Evolutionary conservation across 1,140 invertebrate species (phyloP), one percentile per base, ranked within the genome.

Genomic region (Plectrocnemia conspersa): DNA sequence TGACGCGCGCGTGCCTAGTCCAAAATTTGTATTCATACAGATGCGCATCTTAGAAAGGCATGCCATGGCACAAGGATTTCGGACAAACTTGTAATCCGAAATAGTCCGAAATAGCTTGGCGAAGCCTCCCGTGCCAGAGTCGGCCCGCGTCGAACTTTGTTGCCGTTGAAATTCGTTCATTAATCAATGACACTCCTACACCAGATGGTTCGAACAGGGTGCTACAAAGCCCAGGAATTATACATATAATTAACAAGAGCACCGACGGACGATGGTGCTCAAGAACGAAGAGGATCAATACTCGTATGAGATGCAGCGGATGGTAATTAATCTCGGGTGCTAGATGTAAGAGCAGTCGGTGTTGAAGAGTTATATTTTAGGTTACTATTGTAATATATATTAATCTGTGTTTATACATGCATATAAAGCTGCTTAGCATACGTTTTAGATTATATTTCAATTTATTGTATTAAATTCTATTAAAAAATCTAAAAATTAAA

Each of bases 151-250:
- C 49, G 22, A 50, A 58, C 49, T 58, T 58, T 58, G 49, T 58
- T 58, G 22, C 41, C 25, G 19, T 22, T 52, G 32, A 52, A 58
- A 52, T 58, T 58, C 42, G 29, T 46, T 58, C 55, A 58, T 58
- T 58, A 46, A 58, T 58, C 55, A 58, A 58, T 58, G 55, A 58
- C 55, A 58, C 32, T n/a, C 24, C 24, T 15, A 35, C 10, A 22
- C 42, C 19, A 19, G 33, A 9, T 29, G 11, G 21, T 25, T 23
- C 25, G 15, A 13, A 7, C 47, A 50, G 47, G 54, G 54, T 52
- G 11, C 7, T 38, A 38, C 35, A 38, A 38, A 38, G 35, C 35
- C 35, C 35, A 9, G 35, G 18, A 38, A 38, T 38, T 38, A 38
- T 38, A 38, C 35, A 38, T 38, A 38, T 38, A 38, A 38, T 38